These are phyloP conservation scores for Anisognathus igniventris DNA, from an alignment of 2,797 vertebrate species.

Conservation along the genomic window DNA sequence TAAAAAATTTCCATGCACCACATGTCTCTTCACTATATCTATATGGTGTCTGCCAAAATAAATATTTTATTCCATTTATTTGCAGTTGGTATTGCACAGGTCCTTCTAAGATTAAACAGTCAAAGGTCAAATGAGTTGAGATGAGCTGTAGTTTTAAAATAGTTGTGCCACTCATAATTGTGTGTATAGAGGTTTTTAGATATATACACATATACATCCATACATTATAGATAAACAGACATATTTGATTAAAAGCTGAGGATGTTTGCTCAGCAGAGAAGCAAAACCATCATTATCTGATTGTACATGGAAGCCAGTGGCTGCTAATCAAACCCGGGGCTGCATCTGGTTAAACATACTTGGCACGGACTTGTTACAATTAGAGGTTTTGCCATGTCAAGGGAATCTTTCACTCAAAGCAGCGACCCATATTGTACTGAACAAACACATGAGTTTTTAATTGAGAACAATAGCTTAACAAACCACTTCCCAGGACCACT, in stretches of 20 bases:
- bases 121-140: constrained; percentile 74
- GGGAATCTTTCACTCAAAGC: constrained; percentile 84
- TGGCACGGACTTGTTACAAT: constrained; percentile 79
- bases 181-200: constrained; percentile 58
- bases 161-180: constrained; percentile 54
- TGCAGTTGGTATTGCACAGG: constrained; percentile 67
- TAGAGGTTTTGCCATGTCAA: constrained; percentile 82
- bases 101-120: constrained; percentile 69
- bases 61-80: constrained; percentile 75
- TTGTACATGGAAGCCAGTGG: constrained; percentile 79
- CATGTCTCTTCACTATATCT: constrained; percentile 68
- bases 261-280: constrained; percentile 74
- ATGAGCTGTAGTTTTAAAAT: constrained; percentile 69
- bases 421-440: constrained; percentile 81
- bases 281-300: constrained; percentile 80
- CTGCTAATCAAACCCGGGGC: constrained; percentile 76
- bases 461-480: constrained; percentile 85
- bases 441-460: constrained; percentile 88
- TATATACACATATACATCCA: neutral
- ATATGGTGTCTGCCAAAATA: constrained; percentile 70
- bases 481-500: constrained; percentile 84
- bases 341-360: constrained; percentile 80
- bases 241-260: constrained; percentile 75
- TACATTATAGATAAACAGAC: neutral
- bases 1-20: constrained; percentile 68